Conservation (phyloP, 1,140 invertebrate species). For the Ips typographus region DNA sequence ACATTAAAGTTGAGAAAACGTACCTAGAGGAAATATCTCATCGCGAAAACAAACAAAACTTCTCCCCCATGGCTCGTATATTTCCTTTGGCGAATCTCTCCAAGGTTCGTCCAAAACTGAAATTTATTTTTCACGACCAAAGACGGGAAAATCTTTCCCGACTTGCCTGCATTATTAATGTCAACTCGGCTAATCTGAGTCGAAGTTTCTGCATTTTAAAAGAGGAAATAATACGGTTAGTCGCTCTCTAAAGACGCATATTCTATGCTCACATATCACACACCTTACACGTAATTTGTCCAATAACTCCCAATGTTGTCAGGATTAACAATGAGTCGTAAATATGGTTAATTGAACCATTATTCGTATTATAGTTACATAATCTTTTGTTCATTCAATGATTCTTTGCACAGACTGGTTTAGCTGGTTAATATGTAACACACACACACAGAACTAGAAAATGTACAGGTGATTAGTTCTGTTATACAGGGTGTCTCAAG, state of each 20-base stretch:
- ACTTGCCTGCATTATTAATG: slow-evolving; percentile 30
- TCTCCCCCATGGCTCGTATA: slow-evolving; percentile 23
- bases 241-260: slow-evolving; percentile 21
- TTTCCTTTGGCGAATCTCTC: slow-evolving; percentile 24
- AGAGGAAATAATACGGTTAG: slow-evolving; percentile 25
- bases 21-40: slow-evolving; percentile 7
- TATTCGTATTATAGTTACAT: too few species aligned
- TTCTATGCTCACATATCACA: too few species aligned
- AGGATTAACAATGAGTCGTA: too few species aligned
- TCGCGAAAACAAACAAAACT: slow-evolving; percentile 21
- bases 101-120: slow-evolving; percentile 3
- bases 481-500: too few species aligned
- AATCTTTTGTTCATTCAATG: too few species aligned
- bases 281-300: not conserved
- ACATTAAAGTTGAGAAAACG: not conserved
- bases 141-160: slow-evolving; percentile 27
- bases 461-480: too few species aligned
- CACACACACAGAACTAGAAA: too few species aligned
- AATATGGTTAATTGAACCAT: too few species aligned
- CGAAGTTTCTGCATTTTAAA: slow-evolving; percentile 31
- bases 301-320: too few species aligned
- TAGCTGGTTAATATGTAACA: too few species aligned
- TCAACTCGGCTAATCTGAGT: slow-evolving; percentile 27
- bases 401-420: too few species aligned
- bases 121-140: slow-evolving; percentile 30